A percentile compares a stretch with the other conserved stretches of the same genome.
These are phyloP conservation scores for Hycleus phaleratus DNA, from an alignment of 1,140 invertebrate species.

Conservation along the genomic window DNA sequence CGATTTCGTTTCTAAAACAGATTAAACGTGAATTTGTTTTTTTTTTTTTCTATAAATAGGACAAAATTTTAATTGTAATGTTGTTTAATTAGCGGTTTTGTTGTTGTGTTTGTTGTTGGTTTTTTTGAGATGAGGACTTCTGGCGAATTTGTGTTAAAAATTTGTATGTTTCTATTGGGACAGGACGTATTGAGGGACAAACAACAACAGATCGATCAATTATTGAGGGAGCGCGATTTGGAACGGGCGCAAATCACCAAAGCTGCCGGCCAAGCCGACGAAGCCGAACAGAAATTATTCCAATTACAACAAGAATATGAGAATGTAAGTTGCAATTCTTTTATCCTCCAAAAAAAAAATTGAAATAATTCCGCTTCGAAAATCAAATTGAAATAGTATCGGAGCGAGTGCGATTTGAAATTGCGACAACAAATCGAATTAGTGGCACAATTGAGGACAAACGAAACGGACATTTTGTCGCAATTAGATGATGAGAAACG, in stretches of 20 bases:
- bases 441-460: conserved; percentile 51
- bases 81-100: conserved; percentile 1
- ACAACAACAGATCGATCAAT: conserved; percentile 82
- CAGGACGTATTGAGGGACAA: conserved; percentile 88
- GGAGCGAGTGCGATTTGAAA: conserved; percentile 49
- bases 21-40: too few relatives aligned
- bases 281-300: conserved; percentile 50
- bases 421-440: conserved; percentile 38
- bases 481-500: conserved; percentile 79
- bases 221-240: conserved; percentile 82
- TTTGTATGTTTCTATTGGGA: conserved; percentile 22
- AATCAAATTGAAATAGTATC: conserved; percentile 39
- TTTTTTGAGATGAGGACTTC: conserved; percentile 13
- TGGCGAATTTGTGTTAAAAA: conserved; percentile 18
- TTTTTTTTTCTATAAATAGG: too few relatives aligned
- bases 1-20: too few relatives aligned
- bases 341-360: too few relatives aligned
- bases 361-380: not conserved
- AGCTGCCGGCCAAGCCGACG: conserved; percentile 62
- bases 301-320: conserved; percentile 48
- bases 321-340: conserved; percentile 36
- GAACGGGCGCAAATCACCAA: conserved; percentile 75
- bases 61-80: too few relatives aligned
- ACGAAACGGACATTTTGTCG: conserved; percentile 56
- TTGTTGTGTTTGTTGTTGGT: not conserved